These are phyloP conservation scores for Caenorhabditis parvicauda DNA, from an alignment of 2,888 invertebrate genomes.

Conservation along the genomic window DNA sequence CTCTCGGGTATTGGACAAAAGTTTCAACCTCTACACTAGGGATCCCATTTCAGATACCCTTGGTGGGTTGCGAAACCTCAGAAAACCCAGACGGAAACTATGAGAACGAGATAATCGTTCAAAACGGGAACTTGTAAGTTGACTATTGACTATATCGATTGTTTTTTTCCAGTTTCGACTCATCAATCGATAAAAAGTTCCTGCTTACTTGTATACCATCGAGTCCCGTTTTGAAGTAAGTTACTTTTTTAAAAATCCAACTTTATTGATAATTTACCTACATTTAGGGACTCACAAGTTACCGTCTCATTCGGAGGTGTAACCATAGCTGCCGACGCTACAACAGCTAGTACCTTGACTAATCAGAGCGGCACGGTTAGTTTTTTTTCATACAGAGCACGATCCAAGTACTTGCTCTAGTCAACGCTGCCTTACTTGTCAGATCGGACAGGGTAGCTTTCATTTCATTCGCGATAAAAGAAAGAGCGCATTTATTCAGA, in stretches of 20 bases:
- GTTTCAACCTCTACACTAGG: background rate
- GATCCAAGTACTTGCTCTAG: too few relatives aligned
- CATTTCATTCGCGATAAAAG: too few relatives aligned
- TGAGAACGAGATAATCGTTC: conserved; percentile 59
- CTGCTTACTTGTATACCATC: conserved; percentile 55
- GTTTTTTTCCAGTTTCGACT: conserved; percentile 14
- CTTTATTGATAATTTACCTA: too few relatives aligned
- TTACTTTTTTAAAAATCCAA: background rate
- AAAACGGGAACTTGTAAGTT: conserved; percentile 19
- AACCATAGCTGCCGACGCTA: conserved; percentile 48
- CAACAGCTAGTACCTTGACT: conserved; percentile 24
- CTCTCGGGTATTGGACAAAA: too few relatives aligned
- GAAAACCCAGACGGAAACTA: conserved; percentile 55
- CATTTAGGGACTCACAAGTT: conserved; percentile 45
- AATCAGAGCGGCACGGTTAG: conserved; percentile 1
- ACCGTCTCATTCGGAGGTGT: conserved; percentile 61
- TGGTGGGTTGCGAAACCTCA: conserved; percentile 56
- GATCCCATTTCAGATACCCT: conserved; percentile 47
- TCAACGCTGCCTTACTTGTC: too few relatives aligned
- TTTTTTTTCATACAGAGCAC: too few relatives aligned
- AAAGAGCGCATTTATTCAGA: too few relatives aligned
- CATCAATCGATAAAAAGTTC: conserved; percentile 47
- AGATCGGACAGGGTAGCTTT: too few relatives aligned
- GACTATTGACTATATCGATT: background rate
- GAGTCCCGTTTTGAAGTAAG: conserved; percentile 22